Base-by-base conservation (phyloP, 2,113 vertebrate species). In the Toxostoma redivivum region DNA sequence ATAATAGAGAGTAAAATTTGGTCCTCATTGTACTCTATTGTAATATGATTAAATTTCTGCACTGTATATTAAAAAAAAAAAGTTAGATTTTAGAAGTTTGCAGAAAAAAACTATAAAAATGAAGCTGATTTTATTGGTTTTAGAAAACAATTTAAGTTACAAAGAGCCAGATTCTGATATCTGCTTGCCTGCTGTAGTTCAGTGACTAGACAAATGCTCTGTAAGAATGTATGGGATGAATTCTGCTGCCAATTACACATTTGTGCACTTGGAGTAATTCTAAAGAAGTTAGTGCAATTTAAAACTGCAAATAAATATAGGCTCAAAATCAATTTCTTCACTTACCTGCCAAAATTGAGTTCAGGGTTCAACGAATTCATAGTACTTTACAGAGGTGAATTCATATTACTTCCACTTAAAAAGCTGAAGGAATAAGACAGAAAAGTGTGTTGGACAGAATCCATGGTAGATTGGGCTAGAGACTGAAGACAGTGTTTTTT, bases 221-320 rank as follows among this genome's bases (percentile, higher is more conserved):
- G 3, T 28, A 81, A 76, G 78, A 79, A 80, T 1, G 33, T n/a
- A 31, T 23, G 33, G 67, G 79, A 33, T 70, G 38, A 83, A 90
- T 96, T 93, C 76, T 94, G 64, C 81, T 88, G 44, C 66, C 92
- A 86, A 13, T 94, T 92, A 89, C 25, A 67, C 25, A 15, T 90
- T 83, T 86, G 67, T 71, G 42, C 67, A 71, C 84, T 90, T 83
- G 67, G 54, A 94, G 38, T 60, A 93, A 86, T 69, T 77, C 82
- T 83, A 57, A 93, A 80, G 60, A 96, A 94, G 62, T 94, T 69
- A 76, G 37, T 76, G 74, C 71, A 88, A 90, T 94, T 90, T 95
- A 90, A 92, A 97, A 88, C 72, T 92, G 79, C 56, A 83, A 95
- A 96, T 94, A 97, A 92, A 88, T 92, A 94, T 60, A 86, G 82